Evolutionary conservation across 1,140 invertebrate species (phyloP).

Genomic region (Bombus cullumanus): DNA sequence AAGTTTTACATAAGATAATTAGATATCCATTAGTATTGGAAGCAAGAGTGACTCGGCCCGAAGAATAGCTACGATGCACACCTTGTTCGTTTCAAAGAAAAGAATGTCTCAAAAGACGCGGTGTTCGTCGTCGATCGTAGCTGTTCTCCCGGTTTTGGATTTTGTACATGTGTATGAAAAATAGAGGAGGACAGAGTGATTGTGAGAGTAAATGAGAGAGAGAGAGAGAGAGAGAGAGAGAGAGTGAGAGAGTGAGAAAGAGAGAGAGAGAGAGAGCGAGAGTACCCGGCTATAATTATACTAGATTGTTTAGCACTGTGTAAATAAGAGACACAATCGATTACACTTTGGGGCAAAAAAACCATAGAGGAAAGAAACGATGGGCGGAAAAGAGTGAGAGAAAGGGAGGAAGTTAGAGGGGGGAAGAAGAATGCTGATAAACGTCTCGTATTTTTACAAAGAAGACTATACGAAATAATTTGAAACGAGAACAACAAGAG

Average conservation of each 20-base stretch:
- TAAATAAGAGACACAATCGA: constrained; percentile 38
- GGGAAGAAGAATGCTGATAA: constrained; percentile 1
- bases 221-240: not conserved
- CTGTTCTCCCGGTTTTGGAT: not conserved
- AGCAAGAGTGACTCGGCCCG: not conserved
- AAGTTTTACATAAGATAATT: constrained; percentile 59
- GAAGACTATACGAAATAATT: not conserved
- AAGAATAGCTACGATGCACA: too few relatives aligned
- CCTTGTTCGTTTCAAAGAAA: not conserved
- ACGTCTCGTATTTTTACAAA: constrained; percentile 57
- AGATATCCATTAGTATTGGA: constrained; percentile 35
- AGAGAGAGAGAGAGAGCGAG: not conserved
- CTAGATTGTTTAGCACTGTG: constrained; percentile 5
- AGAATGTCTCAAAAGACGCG: not conserved
- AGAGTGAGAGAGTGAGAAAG: not conserved
- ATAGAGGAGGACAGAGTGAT: not conserved
- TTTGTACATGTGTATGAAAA: constrained; percentile 24
- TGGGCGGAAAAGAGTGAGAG: constrained; percentile 21
- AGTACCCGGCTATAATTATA: not conserved
- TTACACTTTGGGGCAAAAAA: not conserved
- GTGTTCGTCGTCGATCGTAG: not conserved
- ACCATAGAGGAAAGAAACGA: constrained; percentile 40
- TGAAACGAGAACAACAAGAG: not conserved
- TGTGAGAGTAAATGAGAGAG: not conserved
- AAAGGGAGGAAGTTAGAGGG: not conserved